These are phyloP conservation scores for Rhipidura dahli DNA, from an alignment of 2,113 vertebrate species.

Conservation along the genomic window DNA sequence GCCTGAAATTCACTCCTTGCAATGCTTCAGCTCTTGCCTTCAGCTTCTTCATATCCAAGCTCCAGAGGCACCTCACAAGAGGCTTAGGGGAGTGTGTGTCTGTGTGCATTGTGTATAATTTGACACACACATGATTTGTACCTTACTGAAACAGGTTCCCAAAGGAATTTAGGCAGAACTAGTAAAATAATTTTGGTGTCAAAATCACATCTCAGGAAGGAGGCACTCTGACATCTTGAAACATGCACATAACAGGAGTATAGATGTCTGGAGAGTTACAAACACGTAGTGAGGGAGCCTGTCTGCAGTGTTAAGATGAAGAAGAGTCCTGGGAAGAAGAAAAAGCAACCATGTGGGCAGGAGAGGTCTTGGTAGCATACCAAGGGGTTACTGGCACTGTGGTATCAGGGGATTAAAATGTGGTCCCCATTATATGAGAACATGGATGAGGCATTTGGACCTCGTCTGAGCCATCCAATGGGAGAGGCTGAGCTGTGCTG, in stretches of 20 bases:
- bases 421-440: background rate
- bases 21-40: background rate
- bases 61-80: background rate
- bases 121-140: background rate
- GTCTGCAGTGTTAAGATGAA: background rate
- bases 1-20: background rate
- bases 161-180: background rate
- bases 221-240: background rate
- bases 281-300: background rate
- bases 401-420: rapidly evolving
- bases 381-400: background rate
- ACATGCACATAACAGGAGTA: background rate
- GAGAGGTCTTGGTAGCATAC: background rate
- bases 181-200: background rate
- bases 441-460: background rate
- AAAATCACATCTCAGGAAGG: background rate
- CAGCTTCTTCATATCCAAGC: background rate
- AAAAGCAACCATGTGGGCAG: background rate
- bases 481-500: background rate
- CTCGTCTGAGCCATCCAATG: background rate
- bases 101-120: background rate
- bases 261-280: background rate
- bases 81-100: background rate
- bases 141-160: background rate
- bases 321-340: background rate